Conservation (phyloP, 2,113 vertebrate genomes). For the Chloropsis cyanopogon region DNA sequence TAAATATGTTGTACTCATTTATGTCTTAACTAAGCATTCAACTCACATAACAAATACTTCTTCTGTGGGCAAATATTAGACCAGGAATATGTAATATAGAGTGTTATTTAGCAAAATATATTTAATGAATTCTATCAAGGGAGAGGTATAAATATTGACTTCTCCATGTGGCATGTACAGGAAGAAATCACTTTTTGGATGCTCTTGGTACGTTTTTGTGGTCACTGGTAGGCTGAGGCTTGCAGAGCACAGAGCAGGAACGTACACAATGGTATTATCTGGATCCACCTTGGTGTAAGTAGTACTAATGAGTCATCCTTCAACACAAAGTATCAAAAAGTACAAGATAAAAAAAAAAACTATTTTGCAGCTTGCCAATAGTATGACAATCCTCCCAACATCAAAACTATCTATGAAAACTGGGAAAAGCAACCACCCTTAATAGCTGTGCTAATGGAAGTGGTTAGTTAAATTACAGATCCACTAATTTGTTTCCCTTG, state of each 20-base stretch:
- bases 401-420: background rate
- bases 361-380: background rate
- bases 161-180: background rate
- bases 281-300: background rate
- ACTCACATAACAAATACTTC: constrained; percentile 34
- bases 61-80: constrained; percentile 48
- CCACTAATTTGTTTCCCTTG: background rate
- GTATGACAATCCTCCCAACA: background rate
- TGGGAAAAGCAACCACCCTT: background rate
- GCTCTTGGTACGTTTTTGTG: background rate
- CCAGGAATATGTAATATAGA: constrained; percentile 18
- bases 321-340: background rate
- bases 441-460: background rate
- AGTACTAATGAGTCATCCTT: background rate
- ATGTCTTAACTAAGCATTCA: constrained; percentile 21
- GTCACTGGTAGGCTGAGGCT: background rate
- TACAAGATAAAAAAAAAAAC: background rate
- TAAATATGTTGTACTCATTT: constrained; percentile 35
- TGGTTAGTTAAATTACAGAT: background rate
- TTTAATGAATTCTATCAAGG: constrained; percentile 34
- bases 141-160: constrained; percentile 55
- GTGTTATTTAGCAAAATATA: constrained; percentile 42
- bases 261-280: background rate
- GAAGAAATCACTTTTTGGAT: constrained; percentile 17
- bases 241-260: background rate